Evolutionary conservation across 92 coral and sea anemone genomes (phyloP), one percentile per base, ranked within the genome.

Genomic region (Pocillopora meandrina): DNA sequence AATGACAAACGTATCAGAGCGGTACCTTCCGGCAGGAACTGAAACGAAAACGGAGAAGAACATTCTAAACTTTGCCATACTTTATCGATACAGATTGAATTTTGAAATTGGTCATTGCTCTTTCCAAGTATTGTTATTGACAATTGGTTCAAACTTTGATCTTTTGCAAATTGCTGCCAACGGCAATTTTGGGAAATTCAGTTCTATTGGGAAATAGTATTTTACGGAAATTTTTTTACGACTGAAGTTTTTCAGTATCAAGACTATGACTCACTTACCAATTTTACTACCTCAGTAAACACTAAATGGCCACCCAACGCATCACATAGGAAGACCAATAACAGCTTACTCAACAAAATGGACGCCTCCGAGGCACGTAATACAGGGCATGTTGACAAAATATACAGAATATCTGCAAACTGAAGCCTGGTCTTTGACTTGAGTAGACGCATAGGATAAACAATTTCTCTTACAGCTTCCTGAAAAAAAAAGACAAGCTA

Each of bases 281-380:
- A 18, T 71, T 60, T 19, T 5, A 81, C 33, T 19, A 81, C 85
- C 58, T 59, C 62, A 15, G 35, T 61, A 60, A 81, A 81, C 42
- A 81, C 85, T 9, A 81, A 70, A 60, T 81, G 69, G 8, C 85
- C 85, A 36, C 85, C 85, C 21, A 59, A 34, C 18, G 85, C 77
- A 57, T 70, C 56, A 61, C 67, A 57, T 58, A 81, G 66, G 85
- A 81, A 81, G 57, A 71, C 36, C 85, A 81, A 52, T 69, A 81
- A 33, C 36, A 81, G 59, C 9, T 70, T 81, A 1, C 77, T 68
- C 68, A 81, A 60, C 61, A 81, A 42, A 70, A 35, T 57, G 20
- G 60, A 33, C 19, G 85, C 60, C 69, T 60, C 70, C 56, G 85
- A 12, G 56, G 34, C 69, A n/a, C 56, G 65, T 12, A 81, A 11